Base-by-base conservation (phyloP, 64 coral and sea anemone genomes). In the Astreopora myriophthalma region DNA sequence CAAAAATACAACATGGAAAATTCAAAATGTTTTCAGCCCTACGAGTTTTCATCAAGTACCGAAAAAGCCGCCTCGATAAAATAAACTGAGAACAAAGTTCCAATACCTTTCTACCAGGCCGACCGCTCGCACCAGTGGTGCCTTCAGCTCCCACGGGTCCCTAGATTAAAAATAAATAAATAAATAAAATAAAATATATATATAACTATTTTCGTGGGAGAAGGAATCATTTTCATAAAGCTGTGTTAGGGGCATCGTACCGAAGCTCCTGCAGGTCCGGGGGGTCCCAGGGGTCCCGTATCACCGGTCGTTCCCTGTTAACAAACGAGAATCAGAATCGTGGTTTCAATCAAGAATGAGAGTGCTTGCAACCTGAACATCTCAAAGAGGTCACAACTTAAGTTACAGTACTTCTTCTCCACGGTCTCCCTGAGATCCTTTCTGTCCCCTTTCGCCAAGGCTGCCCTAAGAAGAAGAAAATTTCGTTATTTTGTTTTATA, bases 91-190 rank as follows among this genome's bases (percentile, higher is more conserved):
- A 55, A 6, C 42, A 46, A 46, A 46, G 42, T 66, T 26, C 5
- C 5, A 38, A 44, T 87, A 87, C 85, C 85, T 69, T 69, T 71
- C 38, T 51, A 19, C 85, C 85, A 28, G 85, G 66, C 29, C 40
- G 65, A 34, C 85, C 85, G 13, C 16, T 30, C 6, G 25, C 8
- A 44, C 85, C 85, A 20, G 27, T 17, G 26, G 33, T 39, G 36
- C 85, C 85, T 52, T 72, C 69, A 30, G n/a, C 37, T 72, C 85
- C 85, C 14, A 40, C 4, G 20, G 69, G 25, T 2, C 85, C 85
- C 85, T 87, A 33, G 17, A 63, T 8, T 22, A 48, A 5, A 51
- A 73, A 46, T 20, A 17, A 27, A 77, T n/a, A n/a, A n/a, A n/a
- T n/a, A 69, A 1, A 32, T 2, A 69, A 64, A 0, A 12, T 64